phyloP scores from a whole-genome alignment of 2,888 invertebrate species.

The Drosophila melanosoma region DNA sequence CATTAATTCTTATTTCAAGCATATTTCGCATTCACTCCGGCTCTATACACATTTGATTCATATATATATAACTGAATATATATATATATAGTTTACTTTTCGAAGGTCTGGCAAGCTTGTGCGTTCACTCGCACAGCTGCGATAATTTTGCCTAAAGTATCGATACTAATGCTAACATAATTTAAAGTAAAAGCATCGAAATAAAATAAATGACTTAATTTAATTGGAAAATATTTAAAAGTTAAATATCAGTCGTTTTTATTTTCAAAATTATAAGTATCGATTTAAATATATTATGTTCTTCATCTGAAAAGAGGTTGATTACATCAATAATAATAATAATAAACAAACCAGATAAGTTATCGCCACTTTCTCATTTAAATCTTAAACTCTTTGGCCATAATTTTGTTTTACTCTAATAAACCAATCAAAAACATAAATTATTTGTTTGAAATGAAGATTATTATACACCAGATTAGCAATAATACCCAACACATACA shows the following conservation, averaged over 20 bases:
- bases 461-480: constrained; percentile 11
- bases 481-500: constrained; percentile 22
- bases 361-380: neutral
- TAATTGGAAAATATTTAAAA: neutral
- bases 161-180: constrained; percentile 13
- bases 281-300: neutral
- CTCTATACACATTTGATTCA: neutral
- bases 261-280: neutral
- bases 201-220: neutral
- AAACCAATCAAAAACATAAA: constrained; percentile 3
- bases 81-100: no score
- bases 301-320: neutral
- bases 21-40: constrained; percentile 32
- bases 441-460: constrained; percentile 22
- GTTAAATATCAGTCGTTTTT: neutral
- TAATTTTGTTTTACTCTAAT: neutral
- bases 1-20: constrained; percentile 33
- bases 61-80: no score
- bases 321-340: neutral
- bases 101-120: constrained; percentile 23
- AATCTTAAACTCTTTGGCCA: neutral
- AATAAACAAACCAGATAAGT: neutral
- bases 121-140: neutral
- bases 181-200: neutral
- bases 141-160: constrained; percentile 10